A percentile compares a stretch with the other conserved stretches of the same genome.
Conservation (phyloP, 2,888 invertebrate genomes). For the Hydropsyche betteni region DNA sequence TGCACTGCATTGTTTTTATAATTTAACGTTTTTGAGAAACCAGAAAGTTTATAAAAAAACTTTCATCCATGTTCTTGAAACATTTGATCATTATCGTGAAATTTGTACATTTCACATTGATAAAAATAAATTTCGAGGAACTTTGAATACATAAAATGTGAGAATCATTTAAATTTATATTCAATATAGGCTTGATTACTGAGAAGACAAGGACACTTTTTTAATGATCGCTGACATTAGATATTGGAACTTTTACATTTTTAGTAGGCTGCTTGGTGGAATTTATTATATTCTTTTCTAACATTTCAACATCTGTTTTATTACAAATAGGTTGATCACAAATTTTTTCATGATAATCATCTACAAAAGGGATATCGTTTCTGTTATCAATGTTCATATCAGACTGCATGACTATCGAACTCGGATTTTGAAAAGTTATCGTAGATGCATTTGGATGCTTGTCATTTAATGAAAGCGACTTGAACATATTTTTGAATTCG, state of each 20-base stretch:
- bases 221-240: slow-evolving; percentile 24
- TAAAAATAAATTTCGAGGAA: background rate
- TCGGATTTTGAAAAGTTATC: background rate
- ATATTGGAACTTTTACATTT: background rate
- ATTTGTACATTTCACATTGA: background rate
- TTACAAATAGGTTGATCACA: slow-evolving; percentile 5
- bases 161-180: slow-evolving; percentile 9
- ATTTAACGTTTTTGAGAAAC: background rate
- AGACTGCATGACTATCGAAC: background rate
- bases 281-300: background rate
- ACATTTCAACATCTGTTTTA: background rate
- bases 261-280: background rate
- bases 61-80: background rate
- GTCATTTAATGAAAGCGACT: slow-evolving; percentile 6
- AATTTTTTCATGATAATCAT: slow-evolving; percentile 24
- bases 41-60: background rate
- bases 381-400: slow-evolving; percentile 5
- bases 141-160: background rate
- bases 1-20: background rate
- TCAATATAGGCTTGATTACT: background rate
- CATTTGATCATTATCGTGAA: background rate
- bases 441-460: slow-evolving; percentile 2
- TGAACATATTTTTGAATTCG: background rate
- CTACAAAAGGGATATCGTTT: slow-evolving; percentile 34
- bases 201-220: slow-evolving; percentile 38